Evolutionary conservation across 2,888 invertebrate species (phyloP).

Genomic region (Callinectes sapidus): DNA sequence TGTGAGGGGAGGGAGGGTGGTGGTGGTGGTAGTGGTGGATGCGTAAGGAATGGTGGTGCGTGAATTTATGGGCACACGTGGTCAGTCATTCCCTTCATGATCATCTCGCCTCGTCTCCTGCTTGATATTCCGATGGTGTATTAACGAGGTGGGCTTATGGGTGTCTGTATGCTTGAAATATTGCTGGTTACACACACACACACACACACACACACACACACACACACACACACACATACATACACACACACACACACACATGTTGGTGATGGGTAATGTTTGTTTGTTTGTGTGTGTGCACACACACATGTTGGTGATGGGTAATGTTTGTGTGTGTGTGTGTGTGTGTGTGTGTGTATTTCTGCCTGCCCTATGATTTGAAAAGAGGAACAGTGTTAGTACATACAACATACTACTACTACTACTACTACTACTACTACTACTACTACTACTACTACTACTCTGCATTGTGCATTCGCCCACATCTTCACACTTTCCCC

Average conservation of each 20-base stretch:
- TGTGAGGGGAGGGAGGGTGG: neutral
- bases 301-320: neutral
- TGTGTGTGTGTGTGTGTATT: too few species aligned
- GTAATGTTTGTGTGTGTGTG: neutral
- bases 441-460: constrained; percentile 2
- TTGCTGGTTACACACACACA: too few species aligned
- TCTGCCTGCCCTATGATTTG: neutral
- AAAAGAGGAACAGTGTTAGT: neutral
- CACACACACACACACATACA: too few species aligned
- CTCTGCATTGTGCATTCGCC: neutral
- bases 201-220: too few species aligned
- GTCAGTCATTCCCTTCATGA: neutral
- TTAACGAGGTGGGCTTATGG: neutral
- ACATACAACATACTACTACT: neutral
- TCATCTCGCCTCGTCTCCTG: neutral
- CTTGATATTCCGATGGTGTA: neutral
- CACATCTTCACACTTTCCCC: constrained; percentile 9
- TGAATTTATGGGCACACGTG: neutral
- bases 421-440: constrained; percentile 37
- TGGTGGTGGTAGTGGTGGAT: neutral
- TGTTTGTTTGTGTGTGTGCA: neutral
- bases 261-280: neutral
- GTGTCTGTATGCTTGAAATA: neutral
- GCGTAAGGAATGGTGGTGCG: neutral
- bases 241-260: neutral